Percentiles rank a stretch among this genome's conserved stretches.
These are phyloP conservation scores for Madoqua kirkii DNA, from an alignment of 2,113 vertebrate genomes.

Conservation along the genomic window DNA sequence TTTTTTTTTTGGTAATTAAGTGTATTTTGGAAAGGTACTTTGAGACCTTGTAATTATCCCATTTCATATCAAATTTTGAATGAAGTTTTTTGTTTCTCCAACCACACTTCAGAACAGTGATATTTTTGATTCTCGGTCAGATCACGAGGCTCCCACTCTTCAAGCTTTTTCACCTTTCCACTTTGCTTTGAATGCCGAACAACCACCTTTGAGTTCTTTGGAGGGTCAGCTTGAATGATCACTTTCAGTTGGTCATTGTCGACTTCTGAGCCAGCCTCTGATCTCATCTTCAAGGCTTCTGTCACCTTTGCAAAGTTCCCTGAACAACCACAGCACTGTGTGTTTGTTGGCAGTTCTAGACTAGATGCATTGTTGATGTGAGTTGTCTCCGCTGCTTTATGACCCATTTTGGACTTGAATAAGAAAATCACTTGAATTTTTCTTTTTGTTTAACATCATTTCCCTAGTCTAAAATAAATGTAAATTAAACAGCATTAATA, in stretches of 20 bases:
- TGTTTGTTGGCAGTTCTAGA: not conserved
- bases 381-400: not conserved
- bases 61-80: not conserved
- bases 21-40: not conserved
- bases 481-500: not conserved
- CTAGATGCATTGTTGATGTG: not conserved
- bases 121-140: not conserved
- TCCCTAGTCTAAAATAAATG: not conserved
- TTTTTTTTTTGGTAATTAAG: not conserved
- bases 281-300: not conserved
- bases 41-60: not conserved
- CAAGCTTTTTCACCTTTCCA: not conserved
- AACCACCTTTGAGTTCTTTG: not conserved
- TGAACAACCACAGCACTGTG: not conserved
- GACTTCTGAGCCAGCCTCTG: not conserved
- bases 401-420: not conserved
- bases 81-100: not conserved
- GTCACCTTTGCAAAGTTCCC: not conserved
- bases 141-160: not conserved
- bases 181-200: not conserved
- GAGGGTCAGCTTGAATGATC: not conserved
- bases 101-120: not conserved
- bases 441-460: not conserved
- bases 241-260: not conserved
- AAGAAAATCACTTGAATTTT: not conserved